These are phyloP conservation scores for Cecropterus lyciades DNA, from an alignment of 1,140 invertebrate genomes.

Conservation along the genomic window DNA sequence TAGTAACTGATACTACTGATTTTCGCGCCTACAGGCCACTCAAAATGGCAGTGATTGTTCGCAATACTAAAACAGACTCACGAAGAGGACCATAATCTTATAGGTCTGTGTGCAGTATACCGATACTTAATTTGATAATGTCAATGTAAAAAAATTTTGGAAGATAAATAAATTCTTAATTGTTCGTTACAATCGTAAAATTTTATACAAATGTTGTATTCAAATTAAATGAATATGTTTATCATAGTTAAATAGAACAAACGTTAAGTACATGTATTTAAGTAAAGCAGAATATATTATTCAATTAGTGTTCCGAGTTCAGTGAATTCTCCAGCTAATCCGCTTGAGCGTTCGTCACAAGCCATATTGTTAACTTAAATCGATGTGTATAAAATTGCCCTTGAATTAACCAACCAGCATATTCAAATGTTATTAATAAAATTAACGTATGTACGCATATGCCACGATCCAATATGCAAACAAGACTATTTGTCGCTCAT, in stretches of 20 bases:
- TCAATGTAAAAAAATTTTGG: background rate
- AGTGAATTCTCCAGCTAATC: too few species aligned
- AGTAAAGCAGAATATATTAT: background rate
- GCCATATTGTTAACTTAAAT: background rate
- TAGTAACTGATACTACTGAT: constrained; percentile 2
- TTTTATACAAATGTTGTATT: too few species aligned
- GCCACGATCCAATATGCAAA: background rate
- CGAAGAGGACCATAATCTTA: background rate
- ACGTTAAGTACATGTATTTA: background rate
- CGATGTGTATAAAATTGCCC: background rate
- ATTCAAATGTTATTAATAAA: background rate
- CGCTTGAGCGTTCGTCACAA: background rate
- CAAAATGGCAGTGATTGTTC: background rate
- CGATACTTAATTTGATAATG: too few species aligned
- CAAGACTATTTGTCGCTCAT: background rate
- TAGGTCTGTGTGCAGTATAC: background rate
- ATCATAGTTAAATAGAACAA: background rate
- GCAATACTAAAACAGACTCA: constrained; percentile 8
- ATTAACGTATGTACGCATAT: background rate
- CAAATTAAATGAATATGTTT: background rate
- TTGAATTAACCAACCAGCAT: background rate
- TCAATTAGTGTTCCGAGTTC: too few species aligned
- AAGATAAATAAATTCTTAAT: background rate
- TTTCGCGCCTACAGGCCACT: background rate
- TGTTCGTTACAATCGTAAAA: background rate